Base-by-base conservation (phyloP, 1,140 invertebrate genomes). In the Pemphigus obesinymphae region DNA sequence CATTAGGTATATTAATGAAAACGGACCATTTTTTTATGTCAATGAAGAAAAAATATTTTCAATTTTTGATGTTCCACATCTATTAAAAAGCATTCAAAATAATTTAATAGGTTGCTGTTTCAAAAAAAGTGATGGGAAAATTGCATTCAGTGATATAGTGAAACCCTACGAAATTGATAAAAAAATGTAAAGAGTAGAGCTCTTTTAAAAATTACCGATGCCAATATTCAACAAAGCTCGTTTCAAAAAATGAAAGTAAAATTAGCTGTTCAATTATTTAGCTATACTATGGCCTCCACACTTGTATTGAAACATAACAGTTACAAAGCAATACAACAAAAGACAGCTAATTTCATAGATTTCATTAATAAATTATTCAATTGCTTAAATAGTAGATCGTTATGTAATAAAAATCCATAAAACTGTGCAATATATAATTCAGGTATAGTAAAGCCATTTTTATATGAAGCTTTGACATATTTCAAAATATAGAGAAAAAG, bases 11-110 rank as follows among this genome's bases (percentile, higher is more conserved):
- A 34, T 76, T 23, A n/a, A 31, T 76, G 50, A 55, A 55, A 34
- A 76, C 11, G 31, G 55, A 37, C 3, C 17, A 50, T 20, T n/a
- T n/a, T n/a, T n/a, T n/a, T n/a, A n/a, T n/a, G n/a, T n/a, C n/a
- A n/a, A n/a, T n/a, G n/a, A n/a, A 11, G 5, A 82, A 34, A 34
- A 75, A 75, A 75, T 34, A 75, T 34, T 75, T 75, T 43, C 34
- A 40, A 40, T 37, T 66, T 66, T 31, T 15, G 61, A 66, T 66
- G 29, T 66, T 5, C 61, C 61, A 6, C 61, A 66, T 20, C 37
- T 66, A 17, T 13, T 66, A 31, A 66, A 66, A 31, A 66, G 61
- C 17, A 37, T 66, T 37, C 4, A 31, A 66, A 66, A 72, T 23
- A 40, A 40, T 23, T 72, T 72, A 23, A 34, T 43, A 34, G 40